phyloP scores from a whole-genome alignment of 1,140 invertebrate species.

The Vanessa tameamea region DNA sequence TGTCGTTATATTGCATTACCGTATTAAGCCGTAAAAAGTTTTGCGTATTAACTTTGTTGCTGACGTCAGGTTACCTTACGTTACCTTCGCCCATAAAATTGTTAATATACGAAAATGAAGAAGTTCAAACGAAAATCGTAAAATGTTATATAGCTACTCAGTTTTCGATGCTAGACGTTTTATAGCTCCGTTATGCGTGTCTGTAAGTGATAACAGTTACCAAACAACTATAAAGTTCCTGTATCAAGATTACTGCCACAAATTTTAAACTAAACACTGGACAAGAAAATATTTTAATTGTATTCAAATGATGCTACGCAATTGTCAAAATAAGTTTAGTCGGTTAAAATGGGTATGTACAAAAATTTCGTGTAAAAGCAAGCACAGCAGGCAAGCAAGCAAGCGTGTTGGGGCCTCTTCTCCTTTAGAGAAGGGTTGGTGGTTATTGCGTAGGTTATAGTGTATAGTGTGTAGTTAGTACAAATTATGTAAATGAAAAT shows the following conservation, averaged over 20 bases:
- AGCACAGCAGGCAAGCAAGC: too few species aligned
- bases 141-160: constrained; percentile 18
- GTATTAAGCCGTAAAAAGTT: constrained; percentile 8
- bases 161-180: constrained; percentile 11
- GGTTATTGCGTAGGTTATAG: too few species aligned
- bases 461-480: too few species aligned
- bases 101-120: constrained; percentile 19
- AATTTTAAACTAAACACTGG: too few species aligned
- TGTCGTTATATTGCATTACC: not conserved
- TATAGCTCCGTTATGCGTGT: constrained; percentile 5
- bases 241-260: not conserved
- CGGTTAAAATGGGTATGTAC: too few species aligned
- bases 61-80: not conserved
- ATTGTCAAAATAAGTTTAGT: too few species aligned
- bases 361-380: too few species aligned
- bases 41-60: not conserved
- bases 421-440: too few species aligned
- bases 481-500: too few species aligned
- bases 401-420: too few species aligned
- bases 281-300: too few species aligned
- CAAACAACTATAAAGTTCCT: constrained; percentile 14
- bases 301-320: too few species aligned
- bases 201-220: constrained; percentile 3
- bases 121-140: constrained; percentile 21
- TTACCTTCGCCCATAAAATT: constrained; percentile 16